Base-by-base conservation (phyloP, 2,888 invertebrate genomes). In the Anticlea derivata region DNA sequence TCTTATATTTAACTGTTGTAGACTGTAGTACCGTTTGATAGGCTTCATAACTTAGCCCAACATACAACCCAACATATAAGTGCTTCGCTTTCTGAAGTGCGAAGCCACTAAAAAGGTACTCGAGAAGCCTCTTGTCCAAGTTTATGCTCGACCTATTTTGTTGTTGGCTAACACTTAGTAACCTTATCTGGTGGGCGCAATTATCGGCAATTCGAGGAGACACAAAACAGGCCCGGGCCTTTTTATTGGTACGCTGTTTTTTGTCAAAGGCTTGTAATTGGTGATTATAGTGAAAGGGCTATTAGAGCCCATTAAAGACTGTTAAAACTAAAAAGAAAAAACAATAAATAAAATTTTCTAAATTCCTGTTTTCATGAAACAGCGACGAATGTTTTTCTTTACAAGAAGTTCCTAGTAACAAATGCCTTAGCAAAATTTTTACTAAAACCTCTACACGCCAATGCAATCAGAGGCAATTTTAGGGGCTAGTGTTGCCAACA, bases 141-240 rank as follows among this genome's bases (percentile, higher is more conserved):
- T 62, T 65, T 66, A 63, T 58, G 57, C 62, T 62, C 55, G 66
- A 66, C 71, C 69, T 65, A 69, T 60, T 66, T 70, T 53, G 60
- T 55, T 61, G 63, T 68, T 65, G 58, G 58, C 62, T 56, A 61
- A 68, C 65, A 66, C 70, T 68, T 60, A 64, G 71, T 65, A 68
- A 70, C 66, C 63, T 65, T 66, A 71, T 70, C 64, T 64, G 55
- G 55, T 44, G 55, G 58, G 40, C 55, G 62, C 62, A 69, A 66
- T 66, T 70, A 65, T 66, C 57, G 63, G 54, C 52, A 60, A 61
- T 63, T 55, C 24, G 50, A 62, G 53, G 29, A 29, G 56, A 53
- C 50, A 51, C 31, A 17, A 48, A 60, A 50, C 35, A 52, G 51
- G 31, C 13, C 13, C 52, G 38, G 23, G 41, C 26, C 30, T 38